phyloP scores from a whole-genome alignment of 2,113 vertebrate genomes.

The Thunnus thynnus region DNA sequence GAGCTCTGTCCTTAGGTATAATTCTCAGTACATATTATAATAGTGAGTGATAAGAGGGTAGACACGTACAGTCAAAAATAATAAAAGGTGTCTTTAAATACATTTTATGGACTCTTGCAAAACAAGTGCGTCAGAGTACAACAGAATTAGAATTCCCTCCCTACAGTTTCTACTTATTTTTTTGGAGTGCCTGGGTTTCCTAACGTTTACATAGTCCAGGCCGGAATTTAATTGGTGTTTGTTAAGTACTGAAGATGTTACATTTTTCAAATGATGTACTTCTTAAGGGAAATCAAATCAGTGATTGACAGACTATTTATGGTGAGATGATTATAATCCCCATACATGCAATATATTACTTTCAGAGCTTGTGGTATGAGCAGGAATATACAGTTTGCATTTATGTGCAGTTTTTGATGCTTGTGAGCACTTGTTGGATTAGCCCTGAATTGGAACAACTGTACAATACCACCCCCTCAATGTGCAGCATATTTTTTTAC shows the following conservation, averaged over 20 bases:
- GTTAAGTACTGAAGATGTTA: neutral
- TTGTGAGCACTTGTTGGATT: slow-evolving; percentile 8
- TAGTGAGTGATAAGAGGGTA: neutral
- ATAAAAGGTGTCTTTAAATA: neutral
- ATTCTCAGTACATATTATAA: neutral
- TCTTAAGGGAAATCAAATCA: neutral
- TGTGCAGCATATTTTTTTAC: slow-evolving; percentile 26
- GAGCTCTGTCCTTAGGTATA: slow-evolving; percentile 11
- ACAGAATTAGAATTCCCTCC: neutral
- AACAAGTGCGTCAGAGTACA: neutral
- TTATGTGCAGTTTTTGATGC: slow-evolving; percentile 5
- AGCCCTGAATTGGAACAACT: slow-evolving; percentile 37
- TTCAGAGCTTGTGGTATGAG: neutral
- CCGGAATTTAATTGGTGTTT: slow-evolving; percentile 10
- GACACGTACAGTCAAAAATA: neutral
- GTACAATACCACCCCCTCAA: slow-evolving; percentile 15
- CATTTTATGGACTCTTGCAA: neutral
- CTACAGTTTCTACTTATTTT: slow-evolving; percentile 11
- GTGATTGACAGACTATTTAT: neutral
- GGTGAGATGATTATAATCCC: neutral
- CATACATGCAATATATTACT: neutral
- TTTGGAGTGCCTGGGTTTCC: slow-evolving; percentile 11
- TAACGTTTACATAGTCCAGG: neutral
- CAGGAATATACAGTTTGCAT: neutral
- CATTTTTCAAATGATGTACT: neutral